Evolutionary conservation across 35 echinoderm and acorn worm species (phyloP), one percentile per base, ranked within the genome.

Genomic region (Holothuria glaberrima): DNA sequence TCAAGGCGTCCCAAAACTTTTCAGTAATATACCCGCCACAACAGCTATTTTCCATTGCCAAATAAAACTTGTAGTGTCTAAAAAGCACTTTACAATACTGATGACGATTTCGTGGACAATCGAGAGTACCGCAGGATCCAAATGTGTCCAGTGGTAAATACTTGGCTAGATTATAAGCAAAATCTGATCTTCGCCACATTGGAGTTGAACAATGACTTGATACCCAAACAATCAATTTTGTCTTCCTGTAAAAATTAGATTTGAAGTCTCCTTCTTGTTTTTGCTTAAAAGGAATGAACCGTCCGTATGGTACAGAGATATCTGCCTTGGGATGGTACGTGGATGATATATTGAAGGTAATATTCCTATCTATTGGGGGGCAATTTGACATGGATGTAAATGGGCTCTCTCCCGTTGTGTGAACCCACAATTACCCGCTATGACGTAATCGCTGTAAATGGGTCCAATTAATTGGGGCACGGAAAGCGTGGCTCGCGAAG

Each of bases 251-350:
- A 21, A 81, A 81, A 25, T 26, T 22, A 0, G 28, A 28, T 9
- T 0, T 48, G 5, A n/a, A 16, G 0, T 81, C 13, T 81, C 54
- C 4, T 54, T n/a, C n/a, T n/a, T n/a, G n/a, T n/a, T 16, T 19
- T 52, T 0, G 54, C 44, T n/a, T n/a, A n/a, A n/a, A n/a, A 22
- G 36, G 36, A 0, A 48, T 0, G 1, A 54, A 81, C 6, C 16
- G 44, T 19, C 76, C 76, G 28, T 81, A 81, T 25, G 76, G 76
- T 0, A 16, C 19, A 13, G 14, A 21, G 29, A 81, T 81, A 81
- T 81, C 45, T 81, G 76, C 38, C 12, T 30, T 24, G 13, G 76
- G 48, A 22, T 81, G 76, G 32, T 81, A 81, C 28, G 76, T 81
- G 12, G 38, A 21, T 18, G 76, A 41, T 18, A 81, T 81, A 54